Evolutionary conservation across 2,797 vertebrate genomes (phyloP).

Genomic region (Danio kyathit): DNA sequence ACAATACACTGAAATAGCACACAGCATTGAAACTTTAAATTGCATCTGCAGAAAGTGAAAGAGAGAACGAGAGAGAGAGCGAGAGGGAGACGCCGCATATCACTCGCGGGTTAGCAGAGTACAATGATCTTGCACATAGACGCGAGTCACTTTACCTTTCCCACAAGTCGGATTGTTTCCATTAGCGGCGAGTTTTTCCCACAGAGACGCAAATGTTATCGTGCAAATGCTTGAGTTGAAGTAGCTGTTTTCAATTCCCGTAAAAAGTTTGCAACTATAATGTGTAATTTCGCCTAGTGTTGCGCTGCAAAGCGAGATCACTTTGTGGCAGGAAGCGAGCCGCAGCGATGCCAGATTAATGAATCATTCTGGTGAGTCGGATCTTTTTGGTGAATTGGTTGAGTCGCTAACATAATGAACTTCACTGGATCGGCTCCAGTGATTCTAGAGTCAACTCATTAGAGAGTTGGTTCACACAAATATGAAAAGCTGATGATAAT

Average conservation of each 20-base stretch:
- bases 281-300: constrained; percentile 68
- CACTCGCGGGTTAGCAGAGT: constrained; percentile 27
- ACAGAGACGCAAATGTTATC: constrained; percentile 11
- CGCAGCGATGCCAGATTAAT: constrained; percentile 33
- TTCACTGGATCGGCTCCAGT: background rate
- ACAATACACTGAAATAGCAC: background rate
- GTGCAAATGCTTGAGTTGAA: background rate
- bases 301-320: constrained; percentile 74
- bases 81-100: background rate
- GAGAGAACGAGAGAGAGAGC: background rate
- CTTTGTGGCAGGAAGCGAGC: constrained; percentile 81
- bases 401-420: background rate
- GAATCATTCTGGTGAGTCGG: constrained; percentile 14
- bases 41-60: background rate
- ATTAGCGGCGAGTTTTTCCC: constrained; percentile 63
- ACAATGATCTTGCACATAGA: constrained; percentile 49
- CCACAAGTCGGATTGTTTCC: constrained; percentile 46
- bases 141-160: constrained; percentile 50
- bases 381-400: background rate
- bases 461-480: no score
- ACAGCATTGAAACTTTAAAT: background rate
- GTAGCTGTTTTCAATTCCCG: constrained; percentile 33
- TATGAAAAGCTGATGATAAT: no score
- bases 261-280: constrained; percentile 79
- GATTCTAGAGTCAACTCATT: background rate